These are phyloP conservation scores for Pteria penguin DNA, from an alignment of 2,888 invertebrate genomes.

Conservation along the genomic window DNA sequence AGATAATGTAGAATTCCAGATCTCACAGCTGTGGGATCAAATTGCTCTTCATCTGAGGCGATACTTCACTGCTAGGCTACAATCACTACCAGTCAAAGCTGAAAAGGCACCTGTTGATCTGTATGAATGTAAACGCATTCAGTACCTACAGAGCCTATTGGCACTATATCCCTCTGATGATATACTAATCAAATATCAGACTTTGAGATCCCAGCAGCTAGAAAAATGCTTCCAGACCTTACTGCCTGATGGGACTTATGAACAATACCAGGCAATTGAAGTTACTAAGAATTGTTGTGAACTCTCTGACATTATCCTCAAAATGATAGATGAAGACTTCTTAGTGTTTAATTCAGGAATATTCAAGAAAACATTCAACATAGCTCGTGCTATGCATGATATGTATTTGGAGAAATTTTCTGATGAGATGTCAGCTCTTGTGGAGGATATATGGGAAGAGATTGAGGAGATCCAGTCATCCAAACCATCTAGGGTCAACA, in stretches of 20 bases:
- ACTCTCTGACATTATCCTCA: constrained; percentile 64
- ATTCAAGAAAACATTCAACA: constrained; percentile 67
- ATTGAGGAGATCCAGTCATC: constrained; percentile 55
- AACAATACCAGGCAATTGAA: constrained; percentile 62
- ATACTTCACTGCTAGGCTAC: constrained; percentile 68
- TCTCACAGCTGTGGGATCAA: constrained; percentile 68
- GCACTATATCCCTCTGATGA: constrained; percentile 71
- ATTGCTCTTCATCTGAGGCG: constrained; percentile 59
- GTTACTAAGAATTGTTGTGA: constrained; percentile 66
- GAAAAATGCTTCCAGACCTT: constrained; percentile 65
- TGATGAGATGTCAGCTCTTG: constrained; percentile 73
- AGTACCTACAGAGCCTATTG: constrained; percentile 73
- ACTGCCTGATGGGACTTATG: constrained; percentile 61
- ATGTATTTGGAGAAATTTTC: constrained; percentile 75
- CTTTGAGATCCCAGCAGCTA: constrained; percentile 69
- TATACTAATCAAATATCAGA: constrained; percentile 63
- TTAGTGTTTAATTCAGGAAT: constrained; percentile 71
- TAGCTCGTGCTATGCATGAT: constrained; percentile 72
- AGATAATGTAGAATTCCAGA: constrained; percentile 70
- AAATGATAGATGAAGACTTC: constrained; percentile 77
- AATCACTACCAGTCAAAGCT: constrained; percentile 61
- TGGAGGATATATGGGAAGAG: constrained; percentile 74
- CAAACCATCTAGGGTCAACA: constrained; percentile 58
- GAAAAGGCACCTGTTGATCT: constrained; percentile 54
- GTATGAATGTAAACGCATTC: constrained; percentile 60